Evolutionary conservation across 1,140 invertebrate species (phyloP), one percentile per base, ranked within the genome.

Genomic region (Orchesella cincta): DNA sequence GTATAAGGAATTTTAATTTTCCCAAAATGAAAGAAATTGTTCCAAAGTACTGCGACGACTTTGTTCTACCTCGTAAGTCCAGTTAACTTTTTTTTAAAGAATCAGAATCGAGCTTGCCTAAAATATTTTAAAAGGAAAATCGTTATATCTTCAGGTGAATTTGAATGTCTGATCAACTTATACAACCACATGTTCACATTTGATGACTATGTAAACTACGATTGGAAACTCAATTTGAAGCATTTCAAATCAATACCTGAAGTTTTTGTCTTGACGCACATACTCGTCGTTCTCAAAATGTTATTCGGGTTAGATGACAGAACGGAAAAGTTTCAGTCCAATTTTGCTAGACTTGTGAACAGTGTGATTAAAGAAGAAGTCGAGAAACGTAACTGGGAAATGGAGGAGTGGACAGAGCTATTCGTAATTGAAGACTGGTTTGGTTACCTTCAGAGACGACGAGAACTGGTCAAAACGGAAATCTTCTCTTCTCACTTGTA

Each of bases 371-470:
- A 62, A n/a, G 26, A 70, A 8, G 39, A 74, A 14, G 51, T 39
- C 0, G 5, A 16, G 29, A 77, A 36, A 23, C 18, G 36, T n/a
- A 3, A 64, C 23, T 33, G n/a, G 29, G 23, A 54, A 0, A n/a
- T 62, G 23, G 67, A 74, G 34, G 67, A 70, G 0, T 75, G 74
- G 70, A 36, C n/a, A 12, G 18, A 85, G 57, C 85, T 91, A 23
- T 92, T 92, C 81, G 88, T 88, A 73, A 89, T 89, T 81, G 83
- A 85, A 16, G 87, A 90, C 33, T 92, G 91, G 91, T 87, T 90
- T 78, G 80, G 87, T 51, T 90, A 88, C 80, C 87, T 91, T 1
- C 87, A 89, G 78, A 88, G 89, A 82, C 86, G 91, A 5, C 87
- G 87, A 73, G 78, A 83, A 1, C 83, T 90, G 51, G 78, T 91